Evolutionary conservation across 1,140 invertebrate genomes (phyloP).

Genomic region (Zaprionus capensis): DNA sequence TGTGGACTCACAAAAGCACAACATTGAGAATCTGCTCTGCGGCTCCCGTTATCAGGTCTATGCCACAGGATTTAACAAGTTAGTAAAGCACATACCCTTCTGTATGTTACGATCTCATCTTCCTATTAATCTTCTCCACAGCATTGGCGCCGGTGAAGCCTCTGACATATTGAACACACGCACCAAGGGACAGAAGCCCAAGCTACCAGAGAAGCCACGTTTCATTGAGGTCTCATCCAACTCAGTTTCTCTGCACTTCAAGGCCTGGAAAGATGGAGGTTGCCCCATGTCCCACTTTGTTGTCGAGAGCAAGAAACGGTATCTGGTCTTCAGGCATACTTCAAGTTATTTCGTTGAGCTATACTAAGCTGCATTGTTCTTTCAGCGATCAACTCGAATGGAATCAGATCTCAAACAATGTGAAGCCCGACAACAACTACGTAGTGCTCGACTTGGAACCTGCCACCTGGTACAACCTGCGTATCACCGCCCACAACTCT

Average conservation of each 20-base stretch:
- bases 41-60: slow-evolving; percentile 96
- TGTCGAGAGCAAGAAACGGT: slow-evolving; percentile 97
- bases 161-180: slow-evolving; percentile 94
- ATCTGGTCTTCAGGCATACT: slow-evolving; percentile 36
- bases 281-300: slow-evolving; percentile 98
- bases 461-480: slow-evolving; percentile 95
- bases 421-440: slow-evolving; percentile 95
- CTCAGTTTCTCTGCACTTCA: slow-evolving; percentile 95
- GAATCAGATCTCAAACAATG: slow-evolving; percentile 96
- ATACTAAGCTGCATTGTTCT: slow-evolving; percentile 6
- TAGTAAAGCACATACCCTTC: slow-evolving; percentile 46
- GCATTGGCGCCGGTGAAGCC: slow-evolving; percentile 94
- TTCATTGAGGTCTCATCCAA: slow-evolving; percentile 96
- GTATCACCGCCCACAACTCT: slow-evolving; percentile 97
- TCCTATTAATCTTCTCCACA: slow-evolving; percentile 73
- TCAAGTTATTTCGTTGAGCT: not conserved
- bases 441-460: slow-evolving; percentile 96
- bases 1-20: slow-evolving; percentile 92
- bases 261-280: slow-evolving; percentile 96
- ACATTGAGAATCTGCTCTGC: slow-evolving; percentile 93
- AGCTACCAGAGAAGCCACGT: slow-evolving; percentile 93
- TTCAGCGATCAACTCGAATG: slow-evolving; percentile 91
- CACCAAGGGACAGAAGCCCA: slow-evolving; percentile 94
- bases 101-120: not conserved
- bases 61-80: slow-evolving; percentile 95